Percentiles rank a stretch among this genome's conserved stretches.
phyloP scores from a whole-genome alignment of 2,797 vertebrate genomes.

The Macrochelys suwanniensis region DNA sequence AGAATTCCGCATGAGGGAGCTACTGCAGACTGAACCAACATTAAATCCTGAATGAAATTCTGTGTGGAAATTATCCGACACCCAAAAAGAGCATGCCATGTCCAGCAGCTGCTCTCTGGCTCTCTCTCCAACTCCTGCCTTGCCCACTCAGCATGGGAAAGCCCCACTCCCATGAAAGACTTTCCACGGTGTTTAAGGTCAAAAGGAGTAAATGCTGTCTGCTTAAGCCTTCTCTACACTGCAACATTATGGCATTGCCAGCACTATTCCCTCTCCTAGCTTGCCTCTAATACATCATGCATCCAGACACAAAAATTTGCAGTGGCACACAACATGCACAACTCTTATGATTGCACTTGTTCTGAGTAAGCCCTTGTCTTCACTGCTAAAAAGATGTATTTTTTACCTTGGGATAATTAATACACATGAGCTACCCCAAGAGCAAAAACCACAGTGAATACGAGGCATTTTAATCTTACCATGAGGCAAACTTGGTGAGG shows the following conservation, averaged over 20 bases:
- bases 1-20: not conserved
- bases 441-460: not conserved
- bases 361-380: not conserved
- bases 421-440: not conserved
- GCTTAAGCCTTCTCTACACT: not conserved
- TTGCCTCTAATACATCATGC: not conserved
- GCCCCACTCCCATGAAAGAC: not conserved
- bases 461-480: not conserved
- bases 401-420: not conserved
- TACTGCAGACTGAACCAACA: not conserved
- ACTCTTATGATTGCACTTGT: not conserved
- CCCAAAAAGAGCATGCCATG: not conserved
- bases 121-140: not conserved
- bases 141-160: not conserved
- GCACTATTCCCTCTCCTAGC: not conserved
- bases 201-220: slow-evolving; percentile 11
- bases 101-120: not conserved
- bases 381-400: not conserved
- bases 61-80: not conserved
- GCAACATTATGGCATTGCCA: not conserved
- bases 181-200: not conserved
- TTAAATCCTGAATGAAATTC: not conserved
- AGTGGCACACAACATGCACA: not conserved
- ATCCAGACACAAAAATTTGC: not conserved
- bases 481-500: not conserved